phyloP scores from a whole-genome alignment of 1,140 invertebrate genomes.

The Cataglyphis hispanica region DNA sequence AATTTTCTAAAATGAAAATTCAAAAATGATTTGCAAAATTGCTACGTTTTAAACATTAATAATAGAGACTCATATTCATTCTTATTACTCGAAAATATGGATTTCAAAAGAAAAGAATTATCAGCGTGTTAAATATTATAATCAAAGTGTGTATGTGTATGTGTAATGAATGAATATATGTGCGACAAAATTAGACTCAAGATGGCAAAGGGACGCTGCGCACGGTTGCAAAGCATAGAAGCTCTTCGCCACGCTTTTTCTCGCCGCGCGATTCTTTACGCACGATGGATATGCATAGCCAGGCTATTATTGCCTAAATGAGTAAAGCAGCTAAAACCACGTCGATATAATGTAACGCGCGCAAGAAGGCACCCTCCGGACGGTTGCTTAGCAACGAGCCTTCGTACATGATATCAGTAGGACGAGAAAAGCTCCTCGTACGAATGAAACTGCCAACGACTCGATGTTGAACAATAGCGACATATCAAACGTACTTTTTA shows the following conservation, averaged over 20 bases:
- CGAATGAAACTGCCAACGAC: constrained; percentile 69
- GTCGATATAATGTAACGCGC: constrained; percentile 80
- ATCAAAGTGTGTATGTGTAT: background rate
- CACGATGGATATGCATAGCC: constrained; percentile 61
- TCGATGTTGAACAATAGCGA: constrained; percentile 65
- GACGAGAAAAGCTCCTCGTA: constrained; percentile 83
- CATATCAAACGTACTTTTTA: constrained; percentile 31
- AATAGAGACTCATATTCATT: background rate
- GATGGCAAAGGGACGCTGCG: constrained; percentile 38
- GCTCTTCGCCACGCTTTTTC: constrained; percentile 50
- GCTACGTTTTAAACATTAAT: background rate
- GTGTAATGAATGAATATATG: constrained; percentile 18
- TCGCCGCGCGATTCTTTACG: constrained; percentile 60
- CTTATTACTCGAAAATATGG: background rate
- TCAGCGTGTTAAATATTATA: constrained; percentile 26
- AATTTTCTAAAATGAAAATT: background rate
- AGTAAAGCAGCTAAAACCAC: constrained; percentile 84
- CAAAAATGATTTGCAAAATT: background rate
- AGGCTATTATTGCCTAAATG: constrained; percentile 80
- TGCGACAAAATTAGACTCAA: constrained; percentile 32
- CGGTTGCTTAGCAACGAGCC: constrained; percentile 84
- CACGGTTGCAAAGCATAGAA: constrained; percentile 29
- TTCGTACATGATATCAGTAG: constrained; percentile 83
- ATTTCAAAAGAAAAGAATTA: background rate
- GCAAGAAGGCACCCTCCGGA: constrained; percentile 83